Percentiles rank a stretch among this genome's conserved stretches.
phyloP scores from a whole-genome alignment of 1,140 invertebrate species.

The Macrotrachela quadricornifera region DNA sequence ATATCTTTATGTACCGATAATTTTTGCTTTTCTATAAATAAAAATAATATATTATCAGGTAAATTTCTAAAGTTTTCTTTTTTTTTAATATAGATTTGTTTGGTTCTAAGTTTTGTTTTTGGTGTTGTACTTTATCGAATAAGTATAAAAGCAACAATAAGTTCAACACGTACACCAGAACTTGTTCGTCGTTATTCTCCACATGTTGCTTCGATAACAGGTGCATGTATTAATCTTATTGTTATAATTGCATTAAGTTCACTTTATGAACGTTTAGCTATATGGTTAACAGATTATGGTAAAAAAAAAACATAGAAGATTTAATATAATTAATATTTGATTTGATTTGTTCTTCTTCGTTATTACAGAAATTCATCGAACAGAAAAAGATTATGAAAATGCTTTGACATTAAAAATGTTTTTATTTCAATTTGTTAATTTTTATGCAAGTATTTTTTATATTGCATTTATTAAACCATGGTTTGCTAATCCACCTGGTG shows the following conservation, averaged over 20 bases:
- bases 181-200: constrained; percentile 44
- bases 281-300: constrained; percentile 28
- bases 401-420: constrained; percentile 89
- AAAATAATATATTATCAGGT: too few relatives aligned
- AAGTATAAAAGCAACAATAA: constrained; percentile 55
- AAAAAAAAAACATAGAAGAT: constrained; percentile 9
- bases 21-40: too few relatives aligned
- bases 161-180: constrained; percentile 14
- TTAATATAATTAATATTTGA: not conserved
- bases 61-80: not conserved
- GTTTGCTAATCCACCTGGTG: constrained; percentile 29
- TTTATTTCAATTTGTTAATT: constrained; percentile 89
- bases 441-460: constrained; percentile 93
- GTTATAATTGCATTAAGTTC: constrained; percentile 68
- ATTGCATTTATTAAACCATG: constrained; percentile 83
- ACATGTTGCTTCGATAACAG: constrained; percentile 69
- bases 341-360: constrained; percentile 9
- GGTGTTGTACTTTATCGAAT: constrained; percentile 77
- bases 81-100: constrained; percentile 40
- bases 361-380: constrained; percentile 58
- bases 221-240: constrained; percentile 65
- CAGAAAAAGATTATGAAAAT: constrained; percentile 92
- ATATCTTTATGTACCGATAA: too few relatives aligned
- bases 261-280: constrained; percentile 26
- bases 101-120: constrained; percentile 60